Evolutionary conservation across 2,113 vertebrate species (phyloP).

Genomic region (Prunella fulvescens): DNA sequence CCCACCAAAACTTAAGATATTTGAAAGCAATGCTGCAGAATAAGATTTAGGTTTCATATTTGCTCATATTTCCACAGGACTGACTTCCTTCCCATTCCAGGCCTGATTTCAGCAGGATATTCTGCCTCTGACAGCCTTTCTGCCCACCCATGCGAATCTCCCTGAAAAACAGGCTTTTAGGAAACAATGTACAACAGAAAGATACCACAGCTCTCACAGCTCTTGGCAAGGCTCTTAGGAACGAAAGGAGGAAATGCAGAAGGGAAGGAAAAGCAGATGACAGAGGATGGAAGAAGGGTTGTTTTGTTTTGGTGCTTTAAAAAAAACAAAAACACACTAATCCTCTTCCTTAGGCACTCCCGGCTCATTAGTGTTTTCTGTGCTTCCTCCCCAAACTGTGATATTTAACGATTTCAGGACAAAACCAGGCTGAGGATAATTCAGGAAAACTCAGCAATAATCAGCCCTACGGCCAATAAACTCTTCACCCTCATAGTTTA

Average conservation of each 20-base stretch:
- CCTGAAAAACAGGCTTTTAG: neutral
- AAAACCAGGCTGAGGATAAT: neutral
- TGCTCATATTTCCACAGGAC: neutral
- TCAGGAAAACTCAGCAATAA: neutral
- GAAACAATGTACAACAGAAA: neutral
- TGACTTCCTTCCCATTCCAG: neutral
- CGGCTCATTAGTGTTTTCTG: neutral
- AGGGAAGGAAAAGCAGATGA: conserved; percentile 61
- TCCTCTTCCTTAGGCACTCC: neutral
- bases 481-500: neutral
- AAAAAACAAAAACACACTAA: neutral
- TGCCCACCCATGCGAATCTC: neutral
- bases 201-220: neutral
- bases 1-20: neutral
- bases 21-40: neutral
- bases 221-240: neutral
- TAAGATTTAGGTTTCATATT: neutral
- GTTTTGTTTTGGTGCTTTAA: neutral
- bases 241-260: conserved; percentile 18
- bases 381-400: neutral
- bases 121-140: neutral
- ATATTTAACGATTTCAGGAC: neutral
- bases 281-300: conserved; percentile 17
- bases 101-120: neutral
- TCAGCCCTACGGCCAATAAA: conserved; percentile 42